A percentile compares a stretch with the other conserved stretches of the same genome.
Evolutionary conservation across 2,113 vertebrate genomes (phyloP).

Genomic region (Psilopsiagon aurifrons): DNA sequence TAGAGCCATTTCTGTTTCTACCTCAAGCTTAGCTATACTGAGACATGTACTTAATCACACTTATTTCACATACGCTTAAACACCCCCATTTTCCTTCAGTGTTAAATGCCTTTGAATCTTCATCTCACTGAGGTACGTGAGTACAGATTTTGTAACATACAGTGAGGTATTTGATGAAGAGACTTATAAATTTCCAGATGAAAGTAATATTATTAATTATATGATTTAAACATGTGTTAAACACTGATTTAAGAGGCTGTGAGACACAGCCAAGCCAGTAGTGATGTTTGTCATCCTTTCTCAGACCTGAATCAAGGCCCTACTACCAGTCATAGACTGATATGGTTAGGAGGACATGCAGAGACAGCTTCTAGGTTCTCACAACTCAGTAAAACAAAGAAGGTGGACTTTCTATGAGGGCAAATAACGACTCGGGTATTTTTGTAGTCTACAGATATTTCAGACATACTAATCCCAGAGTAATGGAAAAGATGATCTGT

Average conservation of each 20-base stretch:
- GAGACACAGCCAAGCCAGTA: background rate
- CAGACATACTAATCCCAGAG: background rate
- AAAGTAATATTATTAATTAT: background rate
- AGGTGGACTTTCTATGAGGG: rapidly evolving
- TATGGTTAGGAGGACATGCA: background rate
- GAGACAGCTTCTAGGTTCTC: background rate
- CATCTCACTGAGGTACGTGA: background rate
- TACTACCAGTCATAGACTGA: background rate
- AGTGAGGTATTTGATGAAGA: background rate
- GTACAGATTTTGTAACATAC: background rate
- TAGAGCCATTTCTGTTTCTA: background rate
- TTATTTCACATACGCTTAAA: background rate
- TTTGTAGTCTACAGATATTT: background rate
- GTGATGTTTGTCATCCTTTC: background rate
- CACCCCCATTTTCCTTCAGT: background rate
- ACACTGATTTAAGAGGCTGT: background rate
- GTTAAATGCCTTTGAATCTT: background rate
- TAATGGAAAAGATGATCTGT: background rate
- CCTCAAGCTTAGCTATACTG: background rate
- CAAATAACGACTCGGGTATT: background rate
- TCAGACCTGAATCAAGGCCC: background rate
- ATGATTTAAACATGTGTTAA: background rate
- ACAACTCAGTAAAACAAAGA: background rate
- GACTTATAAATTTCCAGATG: background rate
- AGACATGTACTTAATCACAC: background rate